Conservation (phyloP, 2,797 vertebrate species). For the Catharus ustulatus region DNA sequence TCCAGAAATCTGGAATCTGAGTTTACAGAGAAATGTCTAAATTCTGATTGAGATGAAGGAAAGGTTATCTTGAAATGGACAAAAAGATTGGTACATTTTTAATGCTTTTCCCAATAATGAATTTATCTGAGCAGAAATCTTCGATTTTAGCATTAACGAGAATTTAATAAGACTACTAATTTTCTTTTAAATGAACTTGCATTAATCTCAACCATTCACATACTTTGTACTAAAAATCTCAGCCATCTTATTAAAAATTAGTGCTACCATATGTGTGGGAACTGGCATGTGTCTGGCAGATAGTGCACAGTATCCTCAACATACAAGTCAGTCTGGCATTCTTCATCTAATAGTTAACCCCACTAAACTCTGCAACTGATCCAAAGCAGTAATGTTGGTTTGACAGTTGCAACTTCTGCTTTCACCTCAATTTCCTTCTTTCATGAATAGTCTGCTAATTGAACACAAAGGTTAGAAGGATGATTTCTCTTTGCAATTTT, state of each 20-base stretch:
- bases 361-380: not conserved
- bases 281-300: not conserved
- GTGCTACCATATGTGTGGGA: not conserved
- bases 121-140: not conserved
- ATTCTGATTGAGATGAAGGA: not conserved
- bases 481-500: not conserved
- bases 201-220: not conserved
- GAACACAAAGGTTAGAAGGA: not conserved
- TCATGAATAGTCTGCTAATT: not conserved
- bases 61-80: not conserved
- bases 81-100: not conserved
- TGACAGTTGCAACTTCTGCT: not conserved
- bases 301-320: not conserved
- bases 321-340: not conserved
- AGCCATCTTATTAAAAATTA: not conserved
- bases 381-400: not conserved
- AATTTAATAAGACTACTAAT: not conserved
- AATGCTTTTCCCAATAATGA: not conserved
- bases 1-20: not conserved
- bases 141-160: not conserved
- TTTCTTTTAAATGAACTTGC: not conserved
- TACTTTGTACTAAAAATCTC: not conserved
- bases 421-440: not conserved
- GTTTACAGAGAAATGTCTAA: not conserved
- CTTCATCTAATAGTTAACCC: not conserved